These are phyloP conservation scores for Drosophila borborema DNA, from an alignment of 2,888 invertebrate species.

Conservation along the genomic window DNA sequence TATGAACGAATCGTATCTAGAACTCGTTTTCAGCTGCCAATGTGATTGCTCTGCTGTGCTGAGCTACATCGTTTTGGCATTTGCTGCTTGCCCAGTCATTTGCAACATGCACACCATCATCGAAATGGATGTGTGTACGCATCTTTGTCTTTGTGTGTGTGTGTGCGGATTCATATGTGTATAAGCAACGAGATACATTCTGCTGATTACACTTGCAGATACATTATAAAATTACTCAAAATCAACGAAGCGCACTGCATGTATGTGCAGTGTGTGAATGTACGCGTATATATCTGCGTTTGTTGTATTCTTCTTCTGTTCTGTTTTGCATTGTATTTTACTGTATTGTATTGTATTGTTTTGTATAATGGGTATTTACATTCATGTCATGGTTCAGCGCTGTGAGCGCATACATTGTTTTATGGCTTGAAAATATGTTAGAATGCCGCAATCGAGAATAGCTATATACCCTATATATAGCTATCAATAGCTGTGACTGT, in stretches of 20 bases:
- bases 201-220: constrained; percentile 76
- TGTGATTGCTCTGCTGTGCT: constrained; percentile 1
- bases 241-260: constrained; percentile 69
- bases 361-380: constrained; percentile 35
- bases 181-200: constrained; percentile 54
- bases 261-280: constrained; percentile 7
- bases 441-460: background rate
- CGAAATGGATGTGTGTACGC: constrained; percentile 23
- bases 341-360: constrained; percentile 1
- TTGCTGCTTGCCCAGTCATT: constrained; percentile 72
- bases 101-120: constrained; percentile 75
- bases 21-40: constrained; percentile 60
- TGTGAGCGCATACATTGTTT: constrained; percentile 34
- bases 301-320: background rate
- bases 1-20: constrained; percentile 67
- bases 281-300: background rate
- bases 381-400: constrained; percentile 68
- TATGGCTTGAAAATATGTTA: background rate
- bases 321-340: constrained; percentile 1
- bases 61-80: constrained; percentile 13
- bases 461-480: background rate
- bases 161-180: constrained; percentile 19
- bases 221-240: constrained; percentile 68
- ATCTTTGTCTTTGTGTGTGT: constrained; percentile 19
- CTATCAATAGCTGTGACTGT: background rate